phyloP scores from a whole-genome alignment of 2,797 vertebrate genomes.

The Argyrosomus regius region DNA sequence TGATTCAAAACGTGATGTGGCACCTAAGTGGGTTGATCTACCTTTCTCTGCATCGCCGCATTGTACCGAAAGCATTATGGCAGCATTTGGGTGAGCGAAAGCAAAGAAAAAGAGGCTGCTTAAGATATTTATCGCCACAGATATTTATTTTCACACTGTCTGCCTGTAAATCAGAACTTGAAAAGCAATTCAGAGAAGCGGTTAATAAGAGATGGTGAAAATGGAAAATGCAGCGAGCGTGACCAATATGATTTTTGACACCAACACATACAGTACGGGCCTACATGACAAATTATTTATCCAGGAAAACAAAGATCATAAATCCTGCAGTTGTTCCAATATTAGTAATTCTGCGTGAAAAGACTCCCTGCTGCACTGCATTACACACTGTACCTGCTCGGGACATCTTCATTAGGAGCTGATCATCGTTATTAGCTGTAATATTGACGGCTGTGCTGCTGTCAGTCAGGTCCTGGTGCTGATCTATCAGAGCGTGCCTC shows the following conservation, averaged over 20 bases:
- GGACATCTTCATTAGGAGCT: slow-evolving; percentile 66
- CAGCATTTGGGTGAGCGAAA: slow-evolving; percentile 21
- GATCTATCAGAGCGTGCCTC: slow-evolving; percentile 33
- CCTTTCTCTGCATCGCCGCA: slow-evolving; percentile 18
- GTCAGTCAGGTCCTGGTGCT: slow-evolving; percentile 62
- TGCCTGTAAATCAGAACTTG: slow-evolving; percentile 59
- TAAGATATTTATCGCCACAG: slow-evolving; percentile 42
- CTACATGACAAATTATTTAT: slow-evolving; percentile 61
- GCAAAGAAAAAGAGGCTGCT: slow-evolving; percentile 29
- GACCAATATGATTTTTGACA: slow-evolving; percentile 62
- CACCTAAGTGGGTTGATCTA: slow-evolving; percentile 47
- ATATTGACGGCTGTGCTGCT: slow-evolving; percentile 62
- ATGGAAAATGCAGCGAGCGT: slow-evolving; percentile 56
- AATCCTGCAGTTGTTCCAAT: slow-evolving; percentile 31
- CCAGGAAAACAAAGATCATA: slow-evolving; percentile 44
- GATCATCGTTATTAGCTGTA: slow-evolving; percentile 66
- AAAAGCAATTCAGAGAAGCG: slow-evolving; percentile 61
- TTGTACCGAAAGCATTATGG: slow-evolving; percentile 37
- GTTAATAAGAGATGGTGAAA: slow-evolving; percentile 67
- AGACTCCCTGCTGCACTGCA: slow-evolving; percentile 30
- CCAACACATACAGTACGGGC: slow-evolving; percentile 41
- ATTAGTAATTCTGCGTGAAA: slow-evolving; percentile 48
- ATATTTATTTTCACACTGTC: slow-evolving; percentile 66
- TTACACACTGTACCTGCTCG: slow-evolving; percentile 21
- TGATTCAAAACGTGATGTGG: slow-evolving; percentile 55